Conservation (phyloP, 2,888 invertebrate species). For the Muscina levida region DNA sequence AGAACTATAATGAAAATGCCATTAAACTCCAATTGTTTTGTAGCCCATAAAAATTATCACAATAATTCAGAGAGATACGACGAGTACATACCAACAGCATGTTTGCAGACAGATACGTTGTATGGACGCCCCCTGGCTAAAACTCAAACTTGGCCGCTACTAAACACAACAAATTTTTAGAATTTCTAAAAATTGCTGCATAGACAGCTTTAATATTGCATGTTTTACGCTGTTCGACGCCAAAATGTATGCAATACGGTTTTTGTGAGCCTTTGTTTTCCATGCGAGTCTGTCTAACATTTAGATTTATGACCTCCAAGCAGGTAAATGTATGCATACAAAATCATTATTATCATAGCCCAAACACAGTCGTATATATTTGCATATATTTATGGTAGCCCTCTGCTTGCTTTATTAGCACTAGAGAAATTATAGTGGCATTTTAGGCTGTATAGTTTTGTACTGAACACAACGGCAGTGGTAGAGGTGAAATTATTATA, state of each 20-base stretch:
- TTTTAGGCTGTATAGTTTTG: constrained; percentile 3
- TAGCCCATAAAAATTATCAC: constrained; percentile 21
- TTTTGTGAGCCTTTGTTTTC: neutral
- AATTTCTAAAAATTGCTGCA: constrained; percentile 19
- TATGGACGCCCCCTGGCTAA: too few relatives aligned
- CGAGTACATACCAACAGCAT: neutral
- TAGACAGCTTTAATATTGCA: constrained; percentile 29
- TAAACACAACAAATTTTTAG: constrained; percentile 9
- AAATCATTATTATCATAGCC: constrained; percentile 19
- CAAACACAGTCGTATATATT: constrained; percentile 18
- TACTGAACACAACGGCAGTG: neutral
- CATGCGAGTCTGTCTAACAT: constrained; percentile 26
- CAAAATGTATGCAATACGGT: constrained; percentile 46
- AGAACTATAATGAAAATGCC: neutral
- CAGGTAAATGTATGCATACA: constrained; percentile 48
- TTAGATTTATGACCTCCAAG: constrained; percentile 59
- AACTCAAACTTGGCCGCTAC: neutral
- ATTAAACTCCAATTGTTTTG: constrained; percentile 2
- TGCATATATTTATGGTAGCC: constrained; percentile 14
- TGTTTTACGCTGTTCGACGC: constrained; percentile 13
- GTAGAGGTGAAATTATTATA: neutral
- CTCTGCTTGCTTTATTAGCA: neutral
- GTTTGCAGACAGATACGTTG: too few relatives aligned
- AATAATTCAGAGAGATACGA: neutral
- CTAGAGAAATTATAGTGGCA: neutral